These are phyloP conservation scores for Terrapene triunguis DNA, from an alignment of 2,113 vertebrate genomes.

Conservation along the genomic window DNA sequence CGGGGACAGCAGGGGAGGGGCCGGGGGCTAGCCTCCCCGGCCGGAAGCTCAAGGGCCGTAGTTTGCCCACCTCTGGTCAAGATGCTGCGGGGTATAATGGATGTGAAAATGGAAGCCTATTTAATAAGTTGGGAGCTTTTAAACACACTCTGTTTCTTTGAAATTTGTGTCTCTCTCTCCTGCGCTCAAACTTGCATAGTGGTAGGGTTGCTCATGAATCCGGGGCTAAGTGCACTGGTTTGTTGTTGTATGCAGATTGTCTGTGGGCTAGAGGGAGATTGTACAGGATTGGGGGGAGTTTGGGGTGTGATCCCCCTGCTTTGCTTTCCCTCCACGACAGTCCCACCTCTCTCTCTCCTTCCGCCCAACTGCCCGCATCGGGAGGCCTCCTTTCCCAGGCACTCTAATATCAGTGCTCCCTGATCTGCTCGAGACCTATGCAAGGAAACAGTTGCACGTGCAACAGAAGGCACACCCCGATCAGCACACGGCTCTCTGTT, in stretches of 20 bases:
- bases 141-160: not conserved
- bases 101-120: not conserved
- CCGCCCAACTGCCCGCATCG: not conserved
- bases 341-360: not conserved
- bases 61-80: not conserved
- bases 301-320: not conserved
- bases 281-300: not conserved
- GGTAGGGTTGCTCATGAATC: constrained; percentile 21
- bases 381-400: not conserved
- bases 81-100: not conserved
- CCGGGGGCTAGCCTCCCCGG: too few relatives aligned
- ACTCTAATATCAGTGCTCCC: not conserved
- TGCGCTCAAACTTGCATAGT: not conserved
- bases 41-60: too few relatives aligned
- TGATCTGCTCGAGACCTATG: not conserved
- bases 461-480: not conserved
- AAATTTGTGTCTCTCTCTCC: not conserved
- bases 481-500: not conserved
- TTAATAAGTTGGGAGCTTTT: not conserved
- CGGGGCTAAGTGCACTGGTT: not conserved
- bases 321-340: not conserved
- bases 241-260: not conserved
- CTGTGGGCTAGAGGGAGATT: not conserved
- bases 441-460: not conserved
- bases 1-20: too few relatives aligned